Evolutionary conservation across 2,888 invertebrate species (phyloP).

Genomic region (Meiosimyza decipiens): DNA sequence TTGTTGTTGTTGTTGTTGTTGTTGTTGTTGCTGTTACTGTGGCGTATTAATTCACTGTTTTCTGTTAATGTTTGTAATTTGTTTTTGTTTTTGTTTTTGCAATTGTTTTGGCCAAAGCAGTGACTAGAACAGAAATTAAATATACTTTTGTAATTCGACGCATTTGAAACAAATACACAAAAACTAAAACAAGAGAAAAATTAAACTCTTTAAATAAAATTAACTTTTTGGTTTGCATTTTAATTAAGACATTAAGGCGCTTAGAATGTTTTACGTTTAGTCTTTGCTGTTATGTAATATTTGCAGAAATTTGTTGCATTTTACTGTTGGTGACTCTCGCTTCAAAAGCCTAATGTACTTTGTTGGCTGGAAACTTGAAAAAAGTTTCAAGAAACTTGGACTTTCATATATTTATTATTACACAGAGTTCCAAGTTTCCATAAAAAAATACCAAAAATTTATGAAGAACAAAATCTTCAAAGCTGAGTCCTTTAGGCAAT

Average conservation of each 20-base stretch:
- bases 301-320: too few relatives aligned
- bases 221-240: not conserved
- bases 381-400: too few relatives aligned
- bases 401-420: too few relatives aligned
- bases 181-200: not conserved
- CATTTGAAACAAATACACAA: not conserved
- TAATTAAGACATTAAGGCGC: not conserved
- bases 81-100: not conserved
- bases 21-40: too few relatives aligned
- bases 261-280: too few relatives aligned
- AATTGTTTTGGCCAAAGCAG: not conserved
- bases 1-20: too few relatives aligned
- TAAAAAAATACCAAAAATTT: too few relatives aligned
- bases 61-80: conserved; percentile 3
- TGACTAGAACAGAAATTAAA: conserved; percentile 11
- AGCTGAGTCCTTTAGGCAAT: too few relatives aligned
- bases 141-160: not conserved
- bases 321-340: too few relatives aligned
- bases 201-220: not conserved
- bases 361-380: not conserved
- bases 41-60: not conserved
- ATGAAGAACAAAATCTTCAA: too few relatives aligned
- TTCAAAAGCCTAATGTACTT: not conserved
- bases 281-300: too few relatives aligned
- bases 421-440: too few relatives aligned